Evolutionary conservation across 2,113 vertebrate species (phyloP).

Genomic region (rabbit (Oryctolagus cuniculus)): DNA sequence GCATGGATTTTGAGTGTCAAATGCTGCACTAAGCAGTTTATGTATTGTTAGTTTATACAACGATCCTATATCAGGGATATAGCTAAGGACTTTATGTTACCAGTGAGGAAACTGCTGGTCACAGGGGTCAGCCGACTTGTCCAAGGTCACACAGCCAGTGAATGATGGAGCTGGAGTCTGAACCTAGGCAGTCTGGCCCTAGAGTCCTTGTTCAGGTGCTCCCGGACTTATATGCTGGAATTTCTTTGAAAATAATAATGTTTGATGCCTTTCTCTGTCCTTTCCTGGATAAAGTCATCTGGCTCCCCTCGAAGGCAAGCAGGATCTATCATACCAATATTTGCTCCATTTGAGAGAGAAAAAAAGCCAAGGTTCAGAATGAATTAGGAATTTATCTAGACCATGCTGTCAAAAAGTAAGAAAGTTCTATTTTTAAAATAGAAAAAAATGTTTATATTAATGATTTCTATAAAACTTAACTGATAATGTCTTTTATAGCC

Average conservation of each 20-base stretch:
- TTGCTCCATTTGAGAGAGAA: slow-evolving; percentile 12
- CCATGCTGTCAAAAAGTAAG: neutral
- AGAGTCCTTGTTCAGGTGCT: neutral
- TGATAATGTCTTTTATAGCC: neutral
- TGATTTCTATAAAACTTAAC: slow-evolving; percentile 25
- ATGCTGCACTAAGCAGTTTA: neutral
- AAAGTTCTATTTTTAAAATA: neutral
- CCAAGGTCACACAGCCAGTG: neutral
- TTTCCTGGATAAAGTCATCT: slow-evolving; percentile 18
- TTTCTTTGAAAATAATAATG: slow-evolving; percentile 24
- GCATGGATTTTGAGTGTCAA: neutral
- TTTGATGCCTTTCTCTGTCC: neutral
- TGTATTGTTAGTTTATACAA: neutral
- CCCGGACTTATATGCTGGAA: neutral
- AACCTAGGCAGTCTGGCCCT: neutral
- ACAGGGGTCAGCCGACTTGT: slow-evolving; percentile 2
- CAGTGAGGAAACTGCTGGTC: neutral
- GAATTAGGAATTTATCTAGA: neutral
- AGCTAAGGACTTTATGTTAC: neutral
- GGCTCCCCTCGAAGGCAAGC: neutral
- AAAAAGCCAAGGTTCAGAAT: neutral
- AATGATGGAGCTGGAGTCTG: neutral
- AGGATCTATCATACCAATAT: neutral
- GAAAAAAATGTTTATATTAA: neutral
- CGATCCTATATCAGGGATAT: neutral